Percentiles rank a stretch among this genome's conserved stretches.
These are phyloP conservation scores for Lordiphosa collinella DNA, from an alignment of 1,140 invertebrate species.

Conservation along the genomic window DNA sequence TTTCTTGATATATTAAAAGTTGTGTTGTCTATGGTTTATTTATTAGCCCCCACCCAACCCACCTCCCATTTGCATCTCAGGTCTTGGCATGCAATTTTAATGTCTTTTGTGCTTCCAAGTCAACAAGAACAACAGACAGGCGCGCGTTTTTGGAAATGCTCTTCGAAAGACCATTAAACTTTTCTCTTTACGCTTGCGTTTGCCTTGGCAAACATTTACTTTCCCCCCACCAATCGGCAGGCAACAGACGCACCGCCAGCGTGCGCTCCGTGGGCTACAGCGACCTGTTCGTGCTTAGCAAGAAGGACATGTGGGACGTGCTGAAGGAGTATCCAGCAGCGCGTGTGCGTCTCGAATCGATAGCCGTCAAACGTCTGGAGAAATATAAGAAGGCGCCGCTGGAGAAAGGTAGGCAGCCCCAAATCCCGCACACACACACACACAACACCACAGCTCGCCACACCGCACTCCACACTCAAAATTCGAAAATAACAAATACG, in stretches of 20 bases:
- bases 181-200: constrained; percentile 41
- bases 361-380: constrained; percentile 97
- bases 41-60: not conserved
- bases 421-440: not conserved
- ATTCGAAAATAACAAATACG: constrained; percentile 47
- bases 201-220: constrained; percentile 25
- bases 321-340: constrained; percentile 99
- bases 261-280: constrained; percentile 99
- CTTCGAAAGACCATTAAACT: constrained; percentile 65
- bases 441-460: constrained; percentile 6
- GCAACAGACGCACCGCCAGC: constrained; percentile 97
- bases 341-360: constrained; percentile 96
- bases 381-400: constrained; percentile 96
- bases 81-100: constrained; percentile 69
- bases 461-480: constrained; percentile 25
- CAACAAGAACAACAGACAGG: constrained; percentile 54
- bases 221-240: constrained; percentile 80
- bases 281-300: constrained; percentile 98
- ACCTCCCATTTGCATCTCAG: constrained; percentile 1
- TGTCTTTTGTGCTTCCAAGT: constrained; percentile 52
- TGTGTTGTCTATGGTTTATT: too few relatives aligned
- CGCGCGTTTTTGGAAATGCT: constrained; percentile 31
- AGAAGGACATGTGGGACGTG: constrained; percentile 99
- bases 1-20: too few relatives aligned
- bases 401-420: constrained; percentile 87